Base-by-base conservation (phyloP, 2,888 invertebrate genomes). In the Zootermopsis nevadensis region DNA sequence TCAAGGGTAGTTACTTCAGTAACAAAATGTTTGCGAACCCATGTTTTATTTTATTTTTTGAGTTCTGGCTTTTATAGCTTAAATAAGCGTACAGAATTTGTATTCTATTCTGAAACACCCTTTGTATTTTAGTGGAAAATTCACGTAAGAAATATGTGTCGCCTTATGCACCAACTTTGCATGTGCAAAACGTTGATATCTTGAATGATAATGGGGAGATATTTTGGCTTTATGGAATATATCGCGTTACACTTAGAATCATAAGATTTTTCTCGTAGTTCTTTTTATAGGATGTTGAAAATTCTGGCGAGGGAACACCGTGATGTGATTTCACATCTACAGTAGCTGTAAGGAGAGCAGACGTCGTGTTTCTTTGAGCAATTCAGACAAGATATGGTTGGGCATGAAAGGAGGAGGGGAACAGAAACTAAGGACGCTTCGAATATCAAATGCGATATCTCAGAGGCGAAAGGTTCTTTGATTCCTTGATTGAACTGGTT, bases 301-400 rank as follows among this genome's bases (percentile, higher is more conserved):
- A 60, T 60, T n/a, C 60, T 27, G n/a, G 60, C 8, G 15, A 60
- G 27, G n/a, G 60, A 60, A 60, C 10, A 27, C 60, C 8, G 60
- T 60, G 60, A 60, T 60, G 12, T 60, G 60, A 60, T 60, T 60
- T 60, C 60, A 60, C n/a, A 60, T 2, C 60, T 8, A 60, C 7
- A n/a, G 60, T 8, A 27, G n/a, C 60, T 60, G 60, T 60, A 60
- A n/a, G n/a, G 10, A 6, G 27, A 27, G 60, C 60, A 60, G 60
- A 60, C 27, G n/a, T 60, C n/a, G n/a, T 60, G n/a, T 76, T 76
- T 76, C 76, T 42, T 76, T 76, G 76, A 76, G 76, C 76, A 76
- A 42, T 76, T 76, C 76, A 48, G 76, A 42, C 2, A 3, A n/a
- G 60, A 27, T 60, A 60, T 27, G 48, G 42, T 42, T 76, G 30